A percentile compares a stretch with the other conserved stretches of the same genome.
These are phyloP conservation scores for Neoseiulus cucumeris DNA, from an alignment of 1,140 invertebrate genomes.

Conservation along the genomic window DNA sequence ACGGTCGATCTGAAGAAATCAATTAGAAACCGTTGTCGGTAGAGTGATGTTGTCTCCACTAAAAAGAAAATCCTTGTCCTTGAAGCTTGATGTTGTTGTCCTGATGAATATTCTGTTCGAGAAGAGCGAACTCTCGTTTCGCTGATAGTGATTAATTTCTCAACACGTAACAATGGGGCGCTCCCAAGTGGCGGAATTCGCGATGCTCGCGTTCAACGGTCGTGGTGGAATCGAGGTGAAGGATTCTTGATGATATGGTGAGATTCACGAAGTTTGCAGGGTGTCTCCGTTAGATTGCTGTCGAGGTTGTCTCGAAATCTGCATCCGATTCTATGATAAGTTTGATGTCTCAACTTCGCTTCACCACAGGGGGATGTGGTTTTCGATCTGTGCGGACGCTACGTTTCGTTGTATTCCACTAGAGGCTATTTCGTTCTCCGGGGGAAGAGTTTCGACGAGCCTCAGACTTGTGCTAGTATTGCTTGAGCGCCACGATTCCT, in stretches of 20 bases:
- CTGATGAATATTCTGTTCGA: not conserved
- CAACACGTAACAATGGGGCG: not conserved
- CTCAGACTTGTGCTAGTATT: not conserved
- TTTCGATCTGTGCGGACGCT: not conserved
- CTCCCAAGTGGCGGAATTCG: not conserved
- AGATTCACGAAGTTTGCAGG: not conserved
- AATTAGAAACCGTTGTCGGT: not conserved
- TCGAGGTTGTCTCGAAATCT: not conserved
- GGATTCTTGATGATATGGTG: not conserved
- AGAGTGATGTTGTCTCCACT: not conserved
- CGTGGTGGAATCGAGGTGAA: not conserved
- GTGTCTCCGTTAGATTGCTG: not conserved
- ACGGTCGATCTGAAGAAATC: slow-evolving; percentile 3
- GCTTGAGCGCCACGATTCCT: not conserved
- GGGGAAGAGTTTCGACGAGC: slow-evolving; percentile 8
- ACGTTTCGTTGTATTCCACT: not conserved
- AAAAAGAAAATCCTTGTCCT: not conserved
- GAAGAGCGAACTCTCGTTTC: not conserved
- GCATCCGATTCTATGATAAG: not conserved
- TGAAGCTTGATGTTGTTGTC: not conserved
- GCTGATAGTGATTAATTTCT: not conserved
- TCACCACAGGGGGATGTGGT: not conserved
- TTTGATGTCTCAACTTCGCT: not conserved
- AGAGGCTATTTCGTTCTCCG: slow-evolving; percentile 7
- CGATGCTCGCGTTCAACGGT: not conserved